Evolutionary conservation across 2,113 vertebrate genomes (phyloP).

Genomic region (Genyomyrus donnyi): DNA sequence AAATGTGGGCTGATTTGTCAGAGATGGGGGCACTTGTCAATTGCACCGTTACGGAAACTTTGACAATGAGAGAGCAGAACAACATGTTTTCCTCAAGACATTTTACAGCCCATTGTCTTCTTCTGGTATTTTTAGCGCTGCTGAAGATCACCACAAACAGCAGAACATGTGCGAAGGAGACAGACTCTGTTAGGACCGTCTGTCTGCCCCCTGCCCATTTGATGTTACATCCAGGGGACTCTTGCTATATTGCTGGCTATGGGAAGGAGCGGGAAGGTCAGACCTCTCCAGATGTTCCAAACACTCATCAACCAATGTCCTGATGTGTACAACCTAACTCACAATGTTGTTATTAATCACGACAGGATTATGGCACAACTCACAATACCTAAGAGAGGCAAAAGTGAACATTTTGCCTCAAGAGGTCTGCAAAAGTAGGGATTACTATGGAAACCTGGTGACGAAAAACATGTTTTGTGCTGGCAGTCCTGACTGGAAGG

Average conservation of each 20-base stretch:
- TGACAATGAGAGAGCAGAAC: background rate
- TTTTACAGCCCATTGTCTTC: background rate
- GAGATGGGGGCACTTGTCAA: constrained; percentile 28
- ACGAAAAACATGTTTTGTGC: constrained; percentile 86
- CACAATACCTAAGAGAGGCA: constrained; percentile 68
- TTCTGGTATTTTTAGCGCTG: constrained; percentile 61
- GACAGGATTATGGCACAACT: constrained; percentile 34
- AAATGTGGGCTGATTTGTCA: background rate
- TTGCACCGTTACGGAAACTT: background rate
- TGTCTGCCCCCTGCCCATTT: constrained; percentile 68
- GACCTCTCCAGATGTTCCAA: constrained; percentile 23
- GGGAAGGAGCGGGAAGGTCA: constrained; percentile 64
- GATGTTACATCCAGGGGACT: constrained; percentile 45
- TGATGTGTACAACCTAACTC: background rate
- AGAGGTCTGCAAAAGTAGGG: constrained; percentile 46
- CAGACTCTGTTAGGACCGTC: constrained; percentile 64
- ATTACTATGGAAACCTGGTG: constrained; percentile 53
- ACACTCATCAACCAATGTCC: background rate
- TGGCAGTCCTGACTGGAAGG: constrained; percentile 64
- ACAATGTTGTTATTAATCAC: background rate
- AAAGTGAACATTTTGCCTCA: constrained; percentile 65
- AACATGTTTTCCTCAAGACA: background rate
- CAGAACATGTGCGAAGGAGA: constrained; percentile 65
- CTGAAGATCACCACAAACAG: constrained; percentile 63
- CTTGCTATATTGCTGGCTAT: constrained; percentile 76